phyloP scores from a whole-genome alignment of 2,797 vertebrate species.

The Onychomys arenicola region DNA sequence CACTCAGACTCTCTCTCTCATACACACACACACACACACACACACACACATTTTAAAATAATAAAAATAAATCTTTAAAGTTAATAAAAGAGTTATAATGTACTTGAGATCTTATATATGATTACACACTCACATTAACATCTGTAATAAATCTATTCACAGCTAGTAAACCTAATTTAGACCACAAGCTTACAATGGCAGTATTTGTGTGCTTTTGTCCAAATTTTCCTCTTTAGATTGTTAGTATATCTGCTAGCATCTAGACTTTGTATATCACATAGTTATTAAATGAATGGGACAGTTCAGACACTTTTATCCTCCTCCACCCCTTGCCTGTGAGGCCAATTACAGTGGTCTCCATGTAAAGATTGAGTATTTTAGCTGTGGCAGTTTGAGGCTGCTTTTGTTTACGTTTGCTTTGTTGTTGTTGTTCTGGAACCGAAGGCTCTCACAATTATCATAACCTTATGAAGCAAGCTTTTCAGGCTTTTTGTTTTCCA shows the following conservation, averaged over 20 bases:
- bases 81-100: not conserved
- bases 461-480: not conserved
- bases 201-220: constrained; percentile 26
- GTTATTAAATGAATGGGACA: not conserved
- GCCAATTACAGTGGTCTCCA: not conserved
- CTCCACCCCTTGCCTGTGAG: not conserved
- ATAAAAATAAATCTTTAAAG: not conserved
- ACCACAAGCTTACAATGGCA: not conserved
- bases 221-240: not conserved
- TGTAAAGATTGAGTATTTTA: constrained; percentile 5
- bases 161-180: constrained; percentile 13
- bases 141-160: not conserved
- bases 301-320: not conserved
- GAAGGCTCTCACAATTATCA: not conserved
- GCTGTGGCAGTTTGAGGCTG: not conserved
- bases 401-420: not conserved
- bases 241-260: not conserved
- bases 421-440: not conserved
- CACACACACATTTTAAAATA: not conserved
- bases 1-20: not conserved
- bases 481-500: not conserved
- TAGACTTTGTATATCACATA: not conserved
- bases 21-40: not conserved
- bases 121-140: constrained; percentile 46
- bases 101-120: not conserved